phyloP scores from a whole-genome alignment of 2,888 invertebrate genomes.

The Adineta ricciae region DNA sequence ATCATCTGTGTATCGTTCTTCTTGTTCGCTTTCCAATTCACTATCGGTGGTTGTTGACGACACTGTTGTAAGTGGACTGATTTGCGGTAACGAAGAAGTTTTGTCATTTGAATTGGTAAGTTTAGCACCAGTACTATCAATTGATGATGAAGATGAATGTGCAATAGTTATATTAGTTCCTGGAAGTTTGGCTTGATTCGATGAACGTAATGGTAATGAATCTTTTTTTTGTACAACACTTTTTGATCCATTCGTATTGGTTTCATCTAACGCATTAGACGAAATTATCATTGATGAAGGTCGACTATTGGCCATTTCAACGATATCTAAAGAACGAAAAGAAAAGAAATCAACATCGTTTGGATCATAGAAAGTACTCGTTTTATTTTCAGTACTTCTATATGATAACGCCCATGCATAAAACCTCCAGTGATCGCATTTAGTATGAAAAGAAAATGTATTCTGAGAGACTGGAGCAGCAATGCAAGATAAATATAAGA shows the following conservation, averaged over 20 bases:
- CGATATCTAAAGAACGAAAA: not conserved
- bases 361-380: too few species aligned
- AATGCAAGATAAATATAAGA: not conserved
- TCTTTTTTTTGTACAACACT: not conserved
- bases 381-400: too few species aligned
- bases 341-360: not conserved
- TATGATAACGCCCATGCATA: too few species aligned
- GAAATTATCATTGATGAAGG: not conserved
- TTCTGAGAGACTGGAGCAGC: not conserved
- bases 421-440: not conserved
- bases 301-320: slow-evolving; percentile 5
- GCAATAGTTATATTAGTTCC: not conserved
- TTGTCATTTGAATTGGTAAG: not conserved
- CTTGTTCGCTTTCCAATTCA: not conserved
- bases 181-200: not conserved
- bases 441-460: not conserved
- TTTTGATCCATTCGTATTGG: not conserved
- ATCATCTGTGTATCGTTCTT: not conserved
- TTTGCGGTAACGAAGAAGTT: not conserved
- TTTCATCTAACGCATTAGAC: not conserved
- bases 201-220: not conserved
- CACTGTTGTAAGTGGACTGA: not conserved
- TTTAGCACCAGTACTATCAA: slow-evolving; percentile 1
- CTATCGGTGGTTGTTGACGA: not conserved
- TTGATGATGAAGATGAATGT: not conserved